These are phyloP conservation scores for Acanthurus lineatus DNA, from an alignment of 2,797 vertebrate species.

Conservation along the genomic window DNA sequence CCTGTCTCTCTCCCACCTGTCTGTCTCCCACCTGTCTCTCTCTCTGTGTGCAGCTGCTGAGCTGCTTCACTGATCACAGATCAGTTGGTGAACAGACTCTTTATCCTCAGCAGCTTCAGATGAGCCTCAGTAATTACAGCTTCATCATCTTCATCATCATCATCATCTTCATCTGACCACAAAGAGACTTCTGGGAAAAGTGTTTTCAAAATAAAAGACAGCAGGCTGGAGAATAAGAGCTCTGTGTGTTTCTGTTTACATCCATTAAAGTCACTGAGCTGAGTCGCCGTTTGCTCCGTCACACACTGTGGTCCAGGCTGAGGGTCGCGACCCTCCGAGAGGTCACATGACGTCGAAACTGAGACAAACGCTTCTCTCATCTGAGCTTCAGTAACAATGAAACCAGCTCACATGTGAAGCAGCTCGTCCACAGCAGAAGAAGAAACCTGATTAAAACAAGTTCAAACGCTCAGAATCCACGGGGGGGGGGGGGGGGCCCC, in stretches of 20 bases:
- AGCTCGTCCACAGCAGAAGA: too few relatives aligned
- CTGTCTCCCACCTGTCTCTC: too few relatives aligned
- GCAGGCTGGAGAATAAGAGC: neutral
- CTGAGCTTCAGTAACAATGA: too few relatives aligned
- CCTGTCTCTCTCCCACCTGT: too few relatives aligned
- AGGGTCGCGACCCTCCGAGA: neutral
- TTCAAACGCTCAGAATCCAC: too few relatives aligned
- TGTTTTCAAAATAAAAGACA: slow-evolving; percentile 1
- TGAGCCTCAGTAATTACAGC: neutral
- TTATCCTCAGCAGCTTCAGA: neutral
- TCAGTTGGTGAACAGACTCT: neutral
- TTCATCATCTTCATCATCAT: neutral
- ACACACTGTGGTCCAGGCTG: neutral
- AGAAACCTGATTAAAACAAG: too few relatives aligned
- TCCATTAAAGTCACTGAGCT: neutral
- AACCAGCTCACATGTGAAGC: too few relatives aligned
- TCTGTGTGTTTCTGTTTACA: neutral
- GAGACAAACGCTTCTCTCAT: neutral
- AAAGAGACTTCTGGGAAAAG: neutral
- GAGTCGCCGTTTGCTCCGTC: neutral
- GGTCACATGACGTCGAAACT: neutral
- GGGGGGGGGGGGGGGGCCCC: too few relatives aligned
- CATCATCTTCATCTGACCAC: neutral
- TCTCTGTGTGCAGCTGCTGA: neutral
- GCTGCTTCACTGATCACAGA: slow-evolving; percentile 34